Conservation (phyloP, 2,888 invertebrate genomes). For the Sesamia inferens region DNA sequence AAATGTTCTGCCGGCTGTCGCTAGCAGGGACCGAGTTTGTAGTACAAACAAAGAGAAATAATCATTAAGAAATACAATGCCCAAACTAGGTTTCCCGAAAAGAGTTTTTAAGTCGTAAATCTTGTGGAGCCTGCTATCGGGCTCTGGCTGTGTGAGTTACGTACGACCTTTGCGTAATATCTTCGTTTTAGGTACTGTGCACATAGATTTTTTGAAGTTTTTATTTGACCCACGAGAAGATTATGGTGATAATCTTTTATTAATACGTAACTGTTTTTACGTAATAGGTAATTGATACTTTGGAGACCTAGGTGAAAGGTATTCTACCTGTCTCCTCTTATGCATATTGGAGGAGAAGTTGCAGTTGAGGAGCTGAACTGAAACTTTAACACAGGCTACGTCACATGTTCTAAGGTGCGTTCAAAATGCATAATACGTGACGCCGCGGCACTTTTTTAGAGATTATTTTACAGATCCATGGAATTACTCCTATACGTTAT, state of each 20-base stretch:
- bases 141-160: slow-evolving; percentile 42
- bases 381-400: too few relatives aligned
- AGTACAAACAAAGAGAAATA: slow-evolving; percentile 46
- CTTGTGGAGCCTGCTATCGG: slow-evolving; percentile 15
- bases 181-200: slow-evolving; percentile 16
- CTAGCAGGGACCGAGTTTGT: slow-evolving; percentile 29
- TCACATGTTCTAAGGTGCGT: too few relatives aligned
- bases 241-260: slow-evolving; percentile 45
- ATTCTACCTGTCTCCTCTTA: too few relatives aligned
- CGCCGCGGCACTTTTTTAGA: too few relatives aligned
- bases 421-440: too few relatives aligned
- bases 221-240: neutral
- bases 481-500: neutral
- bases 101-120: slow-evolving; percentile 46
- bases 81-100: slow-evolving; percentile 15
- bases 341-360: too few relatives aligned
- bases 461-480: neutral
- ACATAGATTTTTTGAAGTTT: slow-evolving; percentile 32
- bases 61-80: slow-evolving; percentile 36
- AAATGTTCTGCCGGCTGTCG: slow-evolving; percentile 42
- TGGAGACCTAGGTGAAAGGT: too few relatives aligned
- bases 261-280: slow-evolving; percentile 18
- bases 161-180: slow-evolving; percentile 44
- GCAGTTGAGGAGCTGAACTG: too few relatives aligned
- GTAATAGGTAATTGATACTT: neutral